A percentile compares a stretch with the other conserved stretches of the same genome.
Evolutionary conservation across 2,888 invertebrate genomes (phyloP).

Genomic region (Plebejus anna): DNA sequence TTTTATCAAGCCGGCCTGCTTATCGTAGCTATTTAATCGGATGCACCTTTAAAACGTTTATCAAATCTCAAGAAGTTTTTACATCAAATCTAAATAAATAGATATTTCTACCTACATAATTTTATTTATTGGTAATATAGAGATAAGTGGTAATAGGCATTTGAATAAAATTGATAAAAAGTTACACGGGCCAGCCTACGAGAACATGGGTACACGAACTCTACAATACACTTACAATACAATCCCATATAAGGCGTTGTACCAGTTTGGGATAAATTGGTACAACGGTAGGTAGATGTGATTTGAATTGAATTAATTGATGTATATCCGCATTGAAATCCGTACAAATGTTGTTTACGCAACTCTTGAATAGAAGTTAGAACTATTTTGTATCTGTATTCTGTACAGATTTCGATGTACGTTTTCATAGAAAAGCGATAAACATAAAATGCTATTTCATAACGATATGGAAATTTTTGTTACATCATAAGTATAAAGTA

Average conservation of each 20-base stretch:
- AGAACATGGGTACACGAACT: slow-evolving; percentile 43
- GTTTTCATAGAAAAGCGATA: too few species aligned
- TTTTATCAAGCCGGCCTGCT: neutral
- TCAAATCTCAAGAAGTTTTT: neutral
- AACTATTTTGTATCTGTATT: too few species aligned
- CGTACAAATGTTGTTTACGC: neutral
- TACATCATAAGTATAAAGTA: too few species aligned
- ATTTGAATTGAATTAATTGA: slow-evolving; percentile 75
- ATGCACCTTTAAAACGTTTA: neutral
- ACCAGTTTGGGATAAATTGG: slow-evolving; percentile 60
- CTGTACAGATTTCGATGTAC: too few species aligned
- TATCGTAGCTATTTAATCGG: neutral
- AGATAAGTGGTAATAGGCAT: slow-evolving; percentile 3
- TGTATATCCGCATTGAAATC: slow-evolving; percentile 42
- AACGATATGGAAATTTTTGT: too few species aligned
- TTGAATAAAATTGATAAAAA: slow-evolving; percentile 27
- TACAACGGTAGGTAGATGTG: slow-evolving; percentile 62
- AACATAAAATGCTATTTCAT: too few species aligned
- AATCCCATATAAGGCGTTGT: slow-evolving; percentile 53
- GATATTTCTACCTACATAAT: slow-evolving; percentile 7
- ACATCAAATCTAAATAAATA: neutral
- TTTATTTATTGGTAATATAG: neutral
- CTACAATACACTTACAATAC: too few species aligned
- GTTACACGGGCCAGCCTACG: slow-evolving; percentile 31
- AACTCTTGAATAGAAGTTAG: neutral